phyloP scores from a whole-genome alignment of 2,797 vertebrate genomes.

The Huso huso region DNA sequence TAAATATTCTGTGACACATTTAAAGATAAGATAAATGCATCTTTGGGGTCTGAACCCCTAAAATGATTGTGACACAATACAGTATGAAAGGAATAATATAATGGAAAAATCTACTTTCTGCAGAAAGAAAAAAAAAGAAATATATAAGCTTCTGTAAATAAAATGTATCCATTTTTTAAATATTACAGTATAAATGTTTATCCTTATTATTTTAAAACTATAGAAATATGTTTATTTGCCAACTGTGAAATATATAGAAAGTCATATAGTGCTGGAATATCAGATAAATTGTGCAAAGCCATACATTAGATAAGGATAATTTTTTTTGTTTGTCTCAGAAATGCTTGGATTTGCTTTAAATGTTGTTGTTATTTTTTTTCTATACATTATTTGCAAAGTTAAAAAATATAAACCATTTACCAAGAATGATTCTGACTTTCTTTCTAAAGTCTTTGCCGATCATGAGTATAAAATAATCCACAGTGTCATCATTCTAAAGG shows the following conservation, averaged over 20 bases:
- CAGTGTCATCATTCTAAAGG: too few species aligned
- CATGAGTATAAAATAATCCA: too few species aligned
- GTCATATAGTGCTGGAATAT: constrained; percentile 34
- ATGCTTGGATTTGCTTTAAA: constrained; percentile 60
- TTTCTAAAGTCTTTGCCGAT: neutral
- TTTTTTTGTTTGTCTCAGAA: constrained; percentile 55
- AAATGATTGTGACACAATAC: neutral
- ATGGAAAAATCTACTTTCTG: constrained; percentile 46
- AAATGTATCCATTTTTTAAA: constrained; percentile 58
- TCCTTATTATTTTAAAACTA: constrained; percentile 57
- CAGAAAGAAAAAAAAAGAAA: constrained; percentile 25
- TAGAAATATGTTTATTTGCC: constrained; percentile 55
- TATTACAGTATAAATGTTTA: constrained; percentile 58
- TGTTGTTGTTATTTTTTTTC: constrained; percentile 65
- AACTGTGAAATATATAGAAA: constrained; percentile 58
- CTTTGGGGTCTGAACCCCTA: too few species aligned
- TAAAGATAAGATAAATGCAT: too few species aligned
- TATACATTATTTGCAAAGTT: constrained; percentile 75
- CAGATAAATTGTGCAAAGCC: constrained; percentile 12
- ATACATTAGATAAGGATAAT: constrained; percentile 45
- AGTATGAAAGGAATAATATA: constrained; percentile 28
- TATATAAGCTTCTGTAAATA: constrained; percentile 69
- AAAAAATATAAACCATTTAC: constrained; percentile 67
- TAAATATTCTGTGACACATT: too few species aligned
- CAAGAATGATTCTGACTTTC: constrained; percentile 31